A percentile compares a stretch with the other conserved stretches of the same genome.
phyloP scores from a whole-genome alignment of 1,140 invertebrate species.

The Drosophila triauraria region DNA sequence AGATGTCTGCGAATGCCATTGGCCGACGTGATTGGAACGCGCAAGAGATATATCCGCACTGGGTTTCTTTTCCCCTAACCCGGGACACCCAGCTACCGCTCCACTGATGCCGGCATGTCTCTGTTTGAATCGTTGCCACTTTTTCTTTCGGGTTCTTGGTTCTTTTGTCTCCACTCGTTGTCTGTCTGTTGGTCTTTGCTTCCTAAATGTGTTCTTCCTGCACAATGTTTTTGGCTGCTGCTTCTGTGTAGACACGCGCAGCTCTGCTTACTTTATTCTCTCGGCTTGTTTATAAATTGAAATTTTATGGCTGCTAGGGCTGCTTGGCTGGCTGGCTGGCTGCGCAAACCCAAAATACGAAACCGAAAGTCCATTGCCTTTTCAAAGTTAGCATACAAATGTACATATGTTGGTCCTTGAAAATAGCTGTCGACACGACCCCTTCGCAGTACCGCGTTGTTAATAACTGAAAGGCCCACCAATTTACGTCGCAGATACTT shows the following conservation, averaged over 20 bases:
- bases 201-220: conserved; percentile 47
- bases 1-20: conserved; percentile 58
- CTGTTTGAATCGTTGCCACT: conserved; percentile 37
- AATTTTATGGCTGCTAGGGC: conserved; percentile 55
- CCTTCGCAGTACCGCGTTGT: conserved; percentile 33
- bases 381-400: conserved; percentile 42
- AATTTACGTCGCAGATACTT: conserved; percentile 65
- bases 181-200: conserved; percentile 19
- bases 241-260: conserved; percentile 50
- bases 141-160: conserved; percentile 50
- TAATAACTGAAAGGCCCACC: conserved; percentile 68
- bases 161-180: conserved; percentile 57
- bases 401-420: conserved; percentile 58
- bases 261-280: conserved; percentile 59
- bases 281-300: conserved; percentile 70
- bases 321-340: conserved; percentile 7
- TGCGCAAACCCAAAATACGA: conserved; percentile 23
- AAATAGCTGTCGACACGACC: conserved; percentile 59
- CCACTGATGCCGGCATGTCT: conserved; percentile 5
- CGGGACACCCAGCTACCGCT: background rate
- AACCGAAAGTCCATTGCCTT: conserved; percentile 60
- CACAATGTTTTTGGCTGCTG: conserved; percentile 56
- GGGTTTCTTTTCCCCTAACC: conserved; percentile 13
- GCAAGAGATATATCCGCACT: conserved; percentile 66
- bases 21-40: conserved; percentile 69